A percentile compares a stretch with the other conserved stretches of the same genome.
Evolutionary conservation across 2,888 invertebrate species (phyloP).

Genomic region (Criorhina ranunculi): DNA sequence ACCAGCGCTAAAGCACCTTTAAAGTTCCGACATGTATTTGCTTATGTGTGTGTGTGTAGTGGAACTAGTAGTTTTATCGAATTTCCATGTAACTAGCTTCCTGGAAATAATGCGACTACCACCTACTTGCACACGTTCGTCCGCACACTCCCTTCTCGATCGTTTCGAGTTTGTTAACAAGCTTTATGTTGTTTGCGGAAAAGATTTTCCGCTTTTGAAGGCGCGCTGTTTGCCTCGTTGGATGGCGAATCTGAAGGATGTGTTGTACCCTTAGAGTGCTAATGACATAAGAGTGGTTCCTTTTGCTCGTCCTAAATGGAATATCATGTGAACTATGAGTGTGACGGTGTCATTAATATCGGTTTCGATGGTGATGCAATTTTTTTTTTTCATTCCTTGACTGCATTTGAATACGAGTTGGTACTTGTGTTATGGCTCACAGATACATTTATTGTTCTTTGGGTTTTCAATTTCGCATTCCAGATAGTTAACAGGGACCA

Average conservation of each 20-base stretch:
- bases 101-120: constrained; percentile 59
- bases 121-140: constrained; percentile 32
- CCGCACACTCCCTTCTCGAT: not conserved
- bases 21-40: constrained; percentile 28
- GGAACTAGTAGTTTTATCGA: constrained; percentile 58
- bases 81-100: constrained; percentile 67
- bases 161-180: constrained; percentile 51
- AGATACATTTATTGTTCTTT: constrained; percentile 18
- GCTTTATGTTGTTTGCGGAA: constrained; percentile 56
- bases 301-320: constrained; percentile 10
- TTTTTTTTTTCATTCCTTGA: not conserved
- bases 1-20: constrained; percentile 41
- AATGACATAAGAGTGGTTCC: constrained; percentile 27
- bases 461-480: constrained; percentile 28
- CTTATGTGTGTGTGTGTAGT: not conserved
- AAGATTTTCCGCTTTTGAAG: constrained; percentile 58
- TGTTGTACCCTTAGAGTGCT: constrained; percentile 41
- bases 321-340: not conserved
- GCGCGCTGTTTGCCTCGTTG: constrained; percentile 24
- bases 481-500: constrained; percentile 34
- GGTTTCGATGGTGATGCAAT: not conserved
- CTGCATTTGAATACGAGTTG: constrained; percentile 1
- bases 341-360: constrained; percentile 3
- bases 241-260: constrained; percentile 38
- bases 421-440: not conserved